Conservation (phyloP, 2,797 vertebrate species). For the Mus minutoides region DNA sequence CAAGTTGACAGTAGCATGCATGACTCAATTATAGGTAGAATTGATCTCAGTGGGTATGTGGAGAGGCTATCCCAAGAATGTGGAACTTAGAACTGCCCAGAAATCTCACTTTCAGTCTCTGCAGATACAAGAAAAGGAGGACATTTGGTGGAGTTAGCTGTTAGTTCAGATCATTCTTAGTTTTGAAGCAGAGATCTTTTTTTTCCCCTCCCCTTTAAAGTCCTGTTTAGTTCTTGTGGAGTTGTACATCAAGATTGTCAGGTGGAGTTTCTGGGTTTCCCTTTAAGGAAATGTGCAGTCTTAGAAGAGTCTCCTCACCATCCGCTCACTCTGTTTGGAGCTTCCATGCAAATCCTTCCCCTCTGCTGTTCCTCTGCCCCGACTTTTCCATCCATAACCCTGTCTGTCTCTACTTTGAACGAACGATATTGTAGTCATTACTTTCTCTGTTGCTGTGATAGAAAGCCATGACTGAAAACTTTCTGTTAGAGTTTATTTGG, state of each 20-base stretch:
- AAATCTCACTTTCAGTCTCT: conserved; percentile 2
- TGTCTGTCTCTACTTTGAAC: conserved; percentile 25
- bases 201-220: not conserved
- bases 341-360: not conserved
- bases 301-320: not conserved
- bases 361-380: not conserved
- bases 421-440: not conserved
- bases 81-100: not conserved
- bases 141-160: not conserved
- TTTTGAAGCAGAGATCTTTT: conserved; percentile 37
- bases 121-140: conserved; percentile 10
- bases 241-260: not conserved
- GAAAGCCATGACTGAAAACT: not conserved
- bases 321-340: not conserved
- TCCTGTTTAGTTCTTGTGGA: not conserved
- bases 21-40: not conserved
- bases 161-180: conserved; percentile 46
- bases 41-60: not conserved
- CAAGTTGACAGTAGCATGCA: not conserved
- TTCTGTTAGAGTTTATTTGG: not conserved
- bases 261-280: conserved; percentile 20
- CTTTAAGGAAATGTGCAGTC: not conserved
- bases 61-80: not conserved
- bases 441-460: not conserved
- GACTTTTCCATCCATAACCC: not conserved